Conservation (phyloP, 2,113 vertebrate species). For the Zosterops japonicus region DNA sequence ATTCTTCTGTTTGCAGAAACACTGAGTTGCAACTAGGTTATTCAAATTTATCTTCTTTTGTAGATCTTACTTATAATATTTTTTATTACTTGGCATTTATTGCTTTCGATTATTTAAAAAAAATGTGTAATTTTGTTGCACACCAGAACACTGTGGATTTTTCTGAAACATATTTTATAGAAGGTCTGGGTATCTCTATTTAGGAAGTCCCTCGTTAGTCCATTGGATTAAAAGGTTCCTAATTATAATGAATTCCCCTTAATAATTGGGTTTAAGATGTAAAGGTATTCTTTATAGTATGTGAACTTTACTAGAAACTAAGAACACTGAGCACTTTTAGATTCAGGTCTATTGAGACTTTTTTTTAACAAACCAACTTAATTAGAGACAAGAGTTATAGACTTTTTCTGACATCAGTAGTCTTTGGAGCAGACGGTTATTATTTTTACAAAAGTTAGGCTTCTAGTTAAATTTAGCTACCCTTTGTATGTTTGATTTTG, state of each 20-base stretch:
- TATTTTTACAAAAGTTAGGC: not conserved
- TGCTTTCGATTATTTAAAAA: not conserved
- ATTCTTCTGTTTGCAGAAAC: not conserved
- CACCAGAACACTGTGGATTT: not conserved
- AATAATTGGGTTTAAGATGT: not conserved
- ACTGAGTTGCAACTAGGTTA: not conserved
- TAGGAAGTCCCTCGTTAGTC: not conserved
- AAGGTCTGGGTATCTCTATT: not conserved
- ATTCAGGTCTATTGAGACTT: not conserved
- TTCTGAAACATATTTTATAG: not conserved
- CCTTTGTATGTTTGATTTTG: not conserved
- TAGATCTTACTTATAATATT: not conserved
- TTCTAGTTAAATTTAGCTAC: slow-evolving; percentile 8
- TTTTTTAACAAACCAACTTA: not conserved
- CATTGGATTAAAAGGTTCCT: not conserved
- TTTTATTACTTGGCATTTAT: not conserved
- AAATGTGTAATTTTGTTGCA: not conserved
- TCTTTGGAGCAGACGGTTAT: not conserved
- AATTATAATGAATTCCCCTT: not conserved
- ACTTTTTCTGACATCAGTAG: not conserved
- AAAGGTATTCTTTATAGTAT: not conserved
- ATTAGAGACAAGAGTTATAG: not conserved
- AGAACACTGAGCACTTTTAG: not conserved
- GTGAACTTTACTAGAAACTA: not conserved
- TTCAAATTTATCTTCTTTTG: not conserved